phyloP scores from a whole-genome alignment of 2,113 vertebrate genomes.

The Myrmecophaga tridactyla region DNA sequence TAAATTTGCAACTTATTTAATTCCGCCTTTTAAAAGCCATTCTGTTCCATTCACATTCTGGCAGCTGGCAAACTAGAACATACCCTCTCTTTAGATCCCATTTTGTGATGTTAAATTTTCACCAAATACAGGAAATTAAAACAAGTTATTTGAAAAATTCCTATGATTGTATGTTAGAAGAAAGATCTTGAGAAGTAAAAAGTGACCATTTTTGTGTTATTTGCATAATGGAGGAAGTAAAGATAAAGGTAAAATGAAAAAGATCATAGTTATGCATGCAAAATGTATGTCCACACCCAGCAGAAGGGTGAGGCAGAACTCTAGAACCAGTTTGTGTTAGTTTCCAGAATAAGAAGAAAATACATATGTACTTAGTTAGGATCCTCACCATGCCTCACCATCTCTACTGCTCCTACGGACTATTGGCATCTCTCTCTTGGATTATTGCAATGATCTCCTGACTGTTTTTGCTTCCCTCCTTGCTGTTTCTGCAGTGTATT shows the following conservation, averaged over 20 bases:
- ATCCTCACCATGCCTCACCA: too few species aligned
- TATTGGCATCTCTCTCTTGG: neutral
- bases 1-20: too few species aligned
- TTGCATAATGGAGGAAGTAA: neutral
- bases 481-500: neutral
- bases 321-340: neutral
- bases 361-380: neutral
- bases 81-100: neutral
- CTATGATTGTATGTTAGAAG: neutral
- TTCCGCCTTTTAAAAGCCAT: too few species aligned
- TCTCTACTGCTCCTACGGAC: too few species aligned
- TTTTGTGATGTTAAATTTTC: neutral
- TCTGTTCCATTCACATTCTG: too few species aligned
- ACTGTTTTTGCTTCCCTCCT: neutral
- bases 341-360: neutral
- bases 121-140: neutral
- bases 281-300: neutral
- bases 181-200: neutral
- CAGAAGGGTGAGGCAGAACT: neutral
- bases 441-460: neutral
- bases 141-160: neutral
- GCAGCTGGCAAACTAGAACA: too few species aligned
- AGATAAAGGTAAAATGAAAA: neutral
- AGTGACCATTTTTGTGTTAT: neutral
- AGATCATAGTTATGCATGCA: neutral